Conservation (phyloP, 2,888 invertebrate genomes). For the Fragum fragum region DNA sequence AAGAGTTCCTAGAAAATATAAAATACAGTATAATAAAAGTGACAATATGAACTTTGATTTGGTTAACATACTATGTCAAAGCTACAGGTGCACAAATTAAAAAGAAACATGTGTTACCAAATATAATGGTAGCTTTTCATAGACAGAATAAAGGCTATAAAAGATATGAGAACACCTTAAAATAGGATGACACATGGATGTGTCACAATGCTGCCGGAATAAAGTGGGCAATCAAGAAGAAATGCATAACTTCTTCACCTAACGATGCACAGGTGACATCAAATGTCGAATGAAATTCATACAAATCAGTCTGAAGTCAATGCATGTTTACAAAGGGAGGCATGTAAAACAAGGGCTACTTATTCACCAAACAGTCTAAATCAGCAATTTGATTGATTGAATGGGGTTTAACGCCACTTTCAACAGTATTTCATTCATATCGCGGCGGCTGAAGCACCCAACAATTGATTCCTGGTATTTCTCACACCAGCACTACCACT, state of each 20-base stretch:
- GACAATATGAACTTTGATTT: background rate
- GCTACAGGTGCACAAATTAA: background rate
- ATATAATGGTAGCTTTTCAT: background rate
- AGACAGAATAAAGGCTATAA: background rate
- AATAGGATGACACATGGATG: background rate
- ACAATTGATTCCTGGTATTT: no score
- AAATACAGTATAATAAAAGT: background rate
- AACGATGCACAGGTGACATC: constrained; percentile 1
- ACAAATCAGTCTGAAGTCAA: no score
- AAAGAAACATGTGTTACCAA: background rate
- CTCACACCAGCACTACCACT: no score
- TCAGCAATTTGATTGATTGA: no score
- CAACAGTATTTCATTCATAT: no score
- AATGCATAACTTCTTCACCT: constrained; percentile 14
- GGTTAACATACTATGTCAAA: background rate
- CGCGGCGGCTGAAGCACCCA: no score
- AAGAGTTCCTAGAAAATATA: no score
- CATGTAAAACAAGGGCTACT: no score
- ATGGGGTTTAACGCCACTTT: no score
- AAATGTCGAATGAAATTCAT: background rate
- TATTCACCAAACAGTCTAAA: no score
- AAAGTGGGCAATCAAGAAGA: background rate
- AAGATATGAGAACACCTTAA: background rate
- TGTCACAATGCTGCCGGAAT: background rate
- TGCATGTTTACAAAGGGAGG: no score